Conservation (phyloP, 2,888 invertebrate species). For the Drosophila leonis region DNA sequence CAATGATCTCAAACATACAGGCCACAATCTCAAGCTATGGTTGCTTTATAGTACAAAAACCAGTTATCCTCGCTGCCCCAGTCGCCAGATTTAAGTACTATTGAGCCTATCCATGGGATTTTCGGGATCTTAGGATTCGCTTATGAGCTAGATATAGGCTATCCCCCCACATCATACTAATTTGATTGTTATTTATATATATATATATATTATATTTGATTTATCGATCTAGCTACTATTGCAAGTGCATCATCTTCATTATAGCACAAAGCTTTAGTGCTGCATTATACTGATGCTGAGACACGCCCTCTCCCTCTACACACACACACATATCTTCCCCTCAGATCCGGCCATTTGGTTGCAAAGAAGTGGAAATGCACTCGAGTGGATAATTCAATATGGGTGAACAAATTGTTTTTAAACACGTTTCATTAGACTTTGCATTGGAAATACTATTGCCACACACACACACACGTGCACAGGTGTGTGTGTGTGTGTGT, state of each 20-base stretch:
- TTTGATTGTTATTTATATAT: too few species aligned
- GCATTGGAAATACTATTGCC: slow-evolving; percentile 59
- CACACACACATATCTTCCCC: background rate
- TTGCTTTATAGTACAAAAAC: too few species aligned
- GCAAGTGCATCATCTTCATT: slow-evolving; percentile 3
- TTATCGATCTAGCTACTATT: background rate
- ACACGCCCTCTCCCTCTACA: background rate
- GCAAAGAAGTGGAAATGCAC: slow-evolving; percentile 65
- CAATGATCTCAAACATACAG: too few species aligned
- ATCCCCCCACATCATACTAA: too few species aligned
- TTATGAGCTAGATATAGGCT: too few species aligned
- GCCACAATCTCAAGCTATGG: too few species aligned
- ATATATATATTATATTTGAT: too few species aligned
- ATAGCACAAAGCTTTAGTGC: slow-evolving; percentile 1
- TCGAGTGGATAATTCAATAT: slow-evolving; percentile 79
- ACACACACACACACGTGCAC: slow-evolving; percentile 15
- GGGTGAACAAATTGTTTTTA: slow-evolving; percentile 78
- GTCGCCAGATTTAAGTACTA: too few species aligned
- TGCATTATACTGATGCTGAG: slow-evolving; percentile 8
- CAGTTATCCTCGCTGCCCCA: too few species aligned
- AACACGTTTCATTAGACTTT: slow-evolving; percentile 80
- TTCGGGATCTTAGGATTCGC: too few species aligned
- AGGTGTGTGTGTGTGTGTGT: background rate
- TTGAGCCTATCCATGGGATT: too few species aligned
- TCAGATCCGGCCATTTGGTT: slow-evolving; percentile 1